Evolutionary conservation across 1,140 invertebrate genomes (phyloP).

Genomic region (Stratiolaelaps scimitus): DNA sequence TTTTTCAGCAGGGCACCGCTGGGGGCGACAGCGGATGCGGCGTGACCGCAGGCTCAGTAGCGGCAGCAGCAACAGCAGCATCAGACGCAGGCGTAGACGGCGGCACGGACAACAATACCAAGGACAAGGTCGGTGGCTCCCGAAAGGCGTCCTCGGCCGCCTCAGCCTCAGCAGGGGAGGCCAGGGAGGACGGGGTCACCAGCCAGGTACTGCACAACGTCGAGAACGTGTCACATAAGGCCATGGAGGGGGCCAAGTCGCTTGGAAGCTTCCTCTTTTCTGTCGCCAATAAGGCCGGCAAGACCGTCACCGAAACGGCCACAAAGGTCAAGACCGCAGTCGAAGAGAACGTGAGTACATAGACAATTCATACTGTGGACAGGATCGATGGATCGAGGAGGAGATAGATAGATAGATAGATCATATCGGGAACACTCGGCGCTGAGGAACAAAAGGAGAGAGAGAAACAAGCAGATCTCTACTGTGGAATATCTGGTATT

Average conservation of each 20-base stretch:
- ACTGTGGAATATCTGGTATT: too few relatives aligned
- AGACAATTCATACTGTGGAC: too few relatives aligned
- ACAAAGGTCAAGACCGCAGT: slow-evolving; percentile 89
- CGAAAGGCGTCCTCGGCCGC: slow-evolving; percentile 27
- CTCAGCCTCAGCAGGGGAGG: not conserved
- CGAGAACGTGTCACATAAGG: slow-evolving; percentile 66
- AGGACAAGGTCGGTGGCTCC: slow-evolving; percentile 25
- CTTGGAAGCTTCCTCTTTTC: slow-evolving; percentile 79
- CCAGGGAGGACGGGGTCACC: slow-evolving; percentile 28
- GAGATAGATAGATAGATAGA: too few relatives aligned
- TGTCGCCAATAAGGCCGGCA: slow-evolving; percentile 74
- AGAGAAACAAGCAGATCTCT: too few relatives aligned
- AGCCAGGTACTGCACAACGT: slow-evolving; percentile 35
- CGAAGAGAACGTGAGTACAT: slow-evolving; percentile 74
- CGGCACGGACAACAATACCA: not conserved
- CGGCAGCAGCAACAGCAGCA: not conserved
- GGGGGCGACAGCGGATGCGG: slow-evolving; percentile 26
- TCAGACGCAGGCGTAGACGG: too few relatives aligned
- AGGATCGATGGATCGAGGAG: too few relatives aligned
- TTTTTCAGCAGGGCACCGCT: too few relatives aligned
- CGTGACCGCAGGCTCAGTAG: not conserved
- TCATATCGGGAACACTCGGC: too few relatives aligned
- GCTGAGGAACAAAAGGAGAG: too few relatives aligned
- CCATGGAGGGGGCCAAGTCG: slow-evolving; percentile 69
- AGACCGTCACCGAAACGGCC: slow-evolving; percentile 58